A percentile compares a stretch with the other conserved stretches of the same genome.
Conservation (phyloP, 92 coral and sea anemone genomes). For the Ricordea florida region DNA sequence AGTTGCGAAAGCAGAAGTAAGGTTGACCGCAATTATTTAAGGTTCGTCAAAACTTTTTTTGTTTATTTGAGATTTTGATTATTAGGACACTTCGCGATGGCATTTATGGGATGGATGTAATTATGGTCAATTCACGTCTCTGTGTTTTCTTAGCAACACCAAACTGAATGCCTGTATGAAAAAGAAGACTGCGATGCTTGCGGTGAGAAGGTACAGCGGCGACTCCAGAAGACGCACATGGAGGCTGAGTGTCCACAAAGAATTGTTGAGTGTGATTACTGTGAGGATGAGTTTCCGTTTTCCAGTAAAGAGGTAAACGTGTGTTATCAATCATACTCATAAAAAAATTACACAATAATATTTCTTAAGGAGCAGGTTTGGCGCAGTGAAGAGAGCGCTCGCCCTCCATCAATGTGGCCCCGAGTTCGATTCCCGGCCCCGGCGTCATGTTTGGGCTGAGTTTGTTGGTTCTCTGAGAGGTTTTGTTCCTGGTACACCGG, state of each 20-base stretch:
- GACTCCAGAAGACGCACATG: not conserved
- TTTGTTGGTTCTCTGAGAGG: too few species aligned
- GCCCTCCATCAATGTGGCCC: too few species aligned
- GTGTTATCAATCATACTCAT: too few species aligned
- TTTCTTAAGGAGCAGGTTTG: too few species aligned
- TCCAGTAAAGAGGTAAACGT: not conserved
- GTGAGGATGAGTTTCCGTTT: slow-evolving; percentile 14
- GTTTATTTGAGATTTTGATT: not conserved
- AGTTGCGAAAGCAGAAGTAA: slow-evolving; percentile 25
- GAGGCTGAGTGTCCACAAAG: slow-evolving; percentile 29
- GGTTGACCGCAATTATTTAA: too few species aligned
- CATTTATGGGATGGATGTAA: not conserved
- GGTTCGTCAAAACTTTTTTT: too few species aligned
- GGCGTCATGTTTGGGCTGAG: too few species aligned
- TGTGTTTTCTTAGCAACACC: slow-evolving; percentile 2
- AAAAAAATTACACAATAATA: too few species aligned
- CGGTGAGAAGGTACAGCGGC: not conserved
- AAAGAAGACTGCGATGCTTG: slow-evolving; percentile 11
- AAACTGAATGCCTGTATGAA: slow-evolving; percentile 2
- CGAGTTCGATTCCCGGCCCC: too few species aligned
- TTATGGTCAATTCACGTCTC: not conserved
- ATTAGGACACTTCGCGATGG: not conserved
- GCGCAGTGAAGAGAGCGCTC: too few species aligned
- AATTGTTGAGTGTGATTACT: slow-evolving; percentile 12
- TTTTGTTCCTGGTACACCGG: too few species aligned